Conservation (phyloP, 2,113 vertebrate genomes). For the Puffinus mauretanicus region DNA sequence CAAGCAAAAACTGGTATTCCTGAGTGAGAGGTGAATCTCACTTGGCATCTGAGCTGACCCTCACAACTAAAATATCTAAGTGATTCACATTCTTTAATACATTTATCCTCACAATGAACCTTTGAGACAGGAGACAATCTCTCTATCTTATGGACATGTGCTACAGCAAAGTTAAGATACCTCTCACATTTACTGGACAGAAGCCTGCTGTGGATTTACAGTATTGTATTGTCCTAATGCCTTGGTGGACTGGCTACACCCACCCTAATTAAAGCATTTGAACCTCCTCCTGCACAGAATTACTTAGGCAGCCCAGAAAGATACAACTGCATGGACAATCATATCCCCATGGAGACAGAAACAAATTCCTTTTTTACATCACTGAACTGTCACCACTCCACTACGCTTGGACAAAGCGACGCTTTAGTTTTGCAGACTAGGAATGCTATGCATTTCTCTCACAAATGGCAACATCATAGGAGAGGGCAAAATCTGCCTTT, state of each 20-base stretch:
- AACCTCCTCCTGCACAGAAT: neutral
- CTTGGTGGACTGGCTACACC: neutral
- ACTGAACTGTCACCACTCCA: neutral
- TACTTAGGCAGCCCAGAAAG: neutral
- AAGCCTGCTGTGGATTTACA: neutral
- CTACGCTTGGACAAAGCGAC: accelerated
- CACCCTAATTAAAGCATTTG: neutral
- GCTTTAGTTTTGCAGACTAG: neutral
- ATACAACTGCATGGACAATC: neutral
- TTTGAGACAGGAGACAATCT: neutral
- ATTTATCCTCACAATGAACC: neutral
- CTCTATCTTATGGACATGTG: neutral
- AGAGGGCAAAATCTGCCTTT: neutral
- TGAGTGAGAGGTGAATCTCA: neutral
- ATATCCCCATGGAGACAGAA: neutral
- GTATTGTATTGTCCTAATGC: neutral
- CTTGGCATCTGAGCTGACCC: neutral
- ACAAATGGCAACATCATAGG: neutral
- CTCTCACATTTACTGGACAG: neutral
- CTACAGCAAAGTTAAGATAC: neutral
- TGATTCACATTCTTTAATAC: neutral
- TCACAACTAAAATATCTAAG: neutral
- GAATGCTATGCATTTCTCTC: neutral
- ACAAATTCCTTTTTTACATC: neutral
- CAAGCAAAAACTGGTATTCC: neutral